Evolutionary conservation across 1,140 invertebrate species (phyloP).

Genomic region (Lanistes nyassanus): DNA sequence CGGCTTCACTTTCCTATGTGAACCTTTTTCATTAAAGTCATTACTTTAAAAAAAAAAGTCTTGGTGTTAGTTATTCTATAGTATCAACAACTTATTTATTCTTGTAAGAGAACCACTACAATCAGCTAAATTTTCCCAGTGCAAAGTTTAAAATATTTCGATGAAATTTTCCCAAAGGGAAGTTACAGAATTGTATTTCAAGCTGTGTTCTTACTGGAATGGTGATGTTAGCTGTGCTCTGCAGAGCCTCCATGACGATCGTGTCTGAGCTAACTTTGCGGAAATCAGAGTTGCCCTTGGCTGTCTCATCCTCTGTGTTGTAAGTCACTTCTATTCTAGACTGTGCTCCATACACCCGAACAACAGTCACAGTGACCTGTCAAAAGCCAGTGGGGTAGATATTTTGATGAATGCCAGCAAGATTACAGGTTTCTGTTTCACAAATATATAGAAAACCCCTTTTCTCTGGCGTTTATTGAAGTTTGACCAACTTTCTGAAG

Average conservation of each 20-base stretch:
- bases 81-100: no score
- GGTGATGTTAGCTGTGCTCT: slow-evolving; percentile 45
- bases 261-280: slow-evolving; percentile 39
- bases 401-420: no score
- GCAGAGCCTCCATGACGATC: slow-evolving; percentile 48
- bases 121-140: no score
- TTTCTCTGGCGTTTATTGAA: no score
- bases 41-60: no score
- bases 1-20: no score
- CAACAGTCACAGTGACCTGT: slow-evolving; percentile 52
- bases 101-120: no score
- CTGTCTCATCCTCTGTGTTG: slow-evolving; percentile 40
- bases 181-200: not conserved
- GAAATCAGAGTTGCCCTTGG: slow-evolving; percentile 47
- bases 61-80: no score
- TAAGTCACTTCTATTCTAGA: slow-evolving; percentile 54
- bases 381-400: not conserved
- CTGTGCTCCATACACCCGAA: slow-evolving; percentile 56
- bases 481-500: no score
- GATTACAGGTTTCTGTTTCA: no score
- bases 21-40: no score
- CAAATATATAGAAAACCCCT: no score
- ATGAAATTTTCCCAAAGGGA: not conserved
- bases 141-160: not conserved
- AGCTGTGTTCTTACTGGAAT: slow-evolving; percentile 43